Evolutionary conservation across 2,888 invertebrate genomes (phyloP), one percentile per base, ranked within the genome.

Genomic region (Argyra leucocephala): DNA sequence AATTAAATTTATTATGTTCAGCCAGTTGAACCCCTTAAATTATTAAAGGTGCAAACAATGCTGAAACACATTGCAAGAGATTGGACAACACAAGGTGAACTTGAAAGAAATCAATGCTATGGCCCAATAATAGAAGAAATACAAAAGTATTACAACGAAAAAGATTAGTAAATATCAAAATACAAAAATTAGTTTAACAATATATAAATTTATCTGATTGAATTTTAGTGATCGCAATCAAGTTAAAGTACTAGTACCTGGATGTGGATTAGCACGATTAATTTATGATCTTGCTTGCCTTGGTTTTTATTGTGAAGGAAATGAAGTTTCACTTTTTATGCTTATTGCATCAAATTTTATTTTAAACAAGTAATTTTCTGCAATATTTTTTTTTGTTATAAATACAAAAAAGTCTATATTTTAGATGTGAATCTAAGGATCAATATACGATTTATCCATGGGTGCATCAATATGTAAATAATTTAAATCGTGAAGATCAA

Each of bases 311-410:
- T 97, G 96, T 73, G 94, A 97, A 80, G 99, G 97, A 69, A 99
- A 99, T 77, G 99, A 99, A 81, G 97, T 96, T 82, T 96, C 95
- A 31, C 84, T 97, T 57, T 97, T 95, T 78, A 99, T 99, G 98
- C 82, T 99, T 63, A 91, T 98, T 71, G 92, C 95, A 0, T 96
- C 97, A 61, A 93, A 96, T 81, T 98, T 96, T 78, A 89, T 99
- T 66, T 82, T 99, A 61, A 99, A 99, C 81, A 86, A 88, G 85
- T 86, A 64, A 73, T 77, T 69, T 36, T 10, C 4, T 61, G 3
- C 22, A 24, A 9, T 6, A 24, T 23, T 36, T 6, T 12, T 57
- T n/a, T n/a, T 31, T n/a, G n/a, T n/a, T n/a, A n/a, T n/a, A n/a
- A n/a, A n/a, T 9, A 36, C 22, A 9, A 2, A 22, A 1, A 24